These are phyloP conservation scores for Zhuqinia jingwanae DNA, from an alignment of 2,888 invertebrate species.

Conservation along the genomic window DNA sequence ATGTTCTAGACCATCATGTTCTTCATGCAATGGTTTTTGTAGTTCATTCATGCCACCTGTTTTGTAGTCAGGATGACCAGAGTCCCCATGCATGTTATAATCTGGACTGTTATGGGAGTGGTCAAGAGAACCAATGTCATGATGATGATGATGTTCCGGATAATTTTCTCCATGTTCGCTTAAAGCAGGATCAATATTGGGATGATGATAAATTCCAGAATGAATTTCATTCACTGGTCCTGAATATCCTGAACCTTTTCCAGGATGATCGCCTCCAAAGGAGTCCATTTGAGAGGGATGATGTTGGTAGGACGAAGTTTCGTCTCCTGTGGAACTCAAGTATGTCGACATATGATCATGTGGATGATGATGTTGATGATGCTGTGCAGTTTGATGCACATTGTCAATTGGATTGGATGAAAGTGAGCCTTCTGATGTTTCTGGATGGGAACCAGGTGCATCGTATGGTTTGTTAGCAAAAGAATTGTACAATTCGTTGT, in stretches of 20 bases:
- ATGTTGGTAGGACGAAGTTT: background rate
- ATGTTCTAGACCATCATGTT: background rate
- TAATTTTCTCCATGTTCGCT: constrained; percentile 18
- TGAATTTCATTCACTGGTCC: constrained; percentile 59
- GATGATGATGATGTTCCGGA: background rate
- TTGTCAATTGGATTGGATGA: background rate
- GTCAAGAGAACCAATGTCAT: background rate
- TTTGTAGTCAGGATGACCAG: background rate
- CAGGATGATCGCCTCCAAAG: background rate
- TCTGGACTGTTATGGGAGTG: background rate
- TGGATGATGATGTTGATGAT: constrained; percentile 21
- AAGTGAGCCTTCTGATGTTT: background rate
- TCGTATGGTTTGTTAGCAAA: constrained; percentile 34
- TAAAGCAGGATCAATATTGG: background rate
- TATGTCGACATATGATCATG: constrained; percentile 1
- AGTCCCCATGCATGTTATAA: background rate
- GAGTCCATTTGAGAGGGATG: background rate
- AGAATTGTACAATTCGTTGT: constrained; percentile 29
- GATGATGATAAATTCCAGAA: constrained; percentile 39
- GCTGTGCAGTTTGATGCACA: background rate
- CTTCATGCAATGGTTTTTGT: constrained; percentile 11
- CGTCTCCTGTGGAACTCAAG: background rate
- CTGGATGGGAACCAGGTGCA: background rate
- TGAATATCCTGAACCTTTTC: constrained; percentile 29
- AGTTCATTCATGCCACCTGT: background rate